A percentile compares a stretch with the other conserved stretches of the same genome.
These are phyloP conservation scores for Amphibalanus amphitrite DNA, from an alignment of 1,140 invertebrate species.

Conservation along the genomic window DNA sequence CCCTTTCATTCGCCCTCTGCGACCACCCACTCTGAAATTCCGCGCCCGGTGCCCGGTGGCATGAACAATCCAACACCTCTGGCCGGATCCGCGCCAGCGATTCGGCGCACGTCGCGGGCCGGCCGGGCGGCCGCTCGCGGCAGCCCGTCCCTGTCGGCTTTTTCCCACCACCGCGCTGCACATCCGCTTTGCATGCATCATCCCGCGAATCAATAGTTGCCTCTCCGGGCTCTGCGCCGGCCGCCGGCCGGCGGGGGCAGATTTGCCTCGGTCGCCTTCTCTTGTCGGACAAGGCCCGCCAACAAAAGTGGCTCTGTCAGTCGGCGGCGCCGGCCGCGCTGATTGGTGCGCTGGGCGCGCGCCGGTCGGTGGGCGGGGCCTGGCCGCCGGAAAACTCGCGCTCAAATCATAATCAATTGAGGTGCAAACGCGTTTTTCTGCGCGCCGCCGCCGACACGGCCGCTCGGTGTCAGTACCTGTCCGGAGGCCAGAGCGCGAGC, in stretches of 20 bases:
- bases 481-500: too few species aligned
- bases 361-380: background rate
- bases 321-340: background rate
- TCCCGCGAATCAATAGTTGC: background rate
- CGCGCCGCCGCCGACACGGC: background rate
- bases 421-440: background rate
- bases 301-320: background rate
- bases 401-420: slow-evolving; percentile 1
- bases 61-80: too few species aligned
- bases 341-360: background rate
- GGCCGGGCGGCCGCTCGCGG: background rate
- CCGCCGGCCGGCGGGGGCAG: too few species aligned
- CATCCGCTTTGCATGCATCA: background rate
- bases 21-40: too few species aligned
- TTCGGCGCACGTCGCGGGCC: background rate
- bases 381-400: background rate
- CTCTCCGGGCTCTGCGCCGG: too few species aligned
- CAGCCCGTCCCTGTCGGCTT: background rate
- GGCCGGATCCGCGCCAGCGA: background rate
- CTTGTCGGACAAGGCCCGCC: background rate
- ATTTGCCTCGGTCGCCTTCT: background rate
- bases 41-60: too few species aligned
- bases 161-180: background rate
- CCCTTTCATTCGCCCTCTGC: too few species aligned
- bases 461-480: background rate